A percentile compares a stretch with the other conserved stretches of the same genome.
Evolutionary conservation across 2,113 vertebrate genomes (phyloP).

Genomic region (Saguinus imperator): DNA sequence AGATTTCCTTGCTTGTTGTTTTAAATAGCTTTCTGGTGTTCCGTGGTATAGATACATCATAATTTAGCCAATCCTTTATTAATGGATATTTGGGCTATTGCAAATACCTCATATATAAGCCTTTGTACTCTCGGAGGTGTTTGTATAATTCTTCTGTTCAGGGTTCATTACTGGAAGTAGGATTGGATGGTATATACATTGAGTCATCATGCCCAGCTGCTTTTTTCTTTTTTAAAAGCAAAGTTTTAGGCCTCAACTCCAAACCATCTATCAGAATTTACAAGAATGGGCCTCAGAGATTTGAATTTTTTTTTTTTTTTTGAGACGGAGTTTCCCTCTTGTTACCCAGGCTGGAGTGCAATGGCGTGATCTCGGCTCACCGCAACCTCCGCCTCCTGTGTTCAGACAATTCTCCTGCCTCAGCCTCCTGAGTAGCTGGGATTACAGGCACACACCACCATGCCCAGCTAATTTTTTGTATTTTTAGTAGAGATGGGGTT

Average conservation of each 20-base stretch:
- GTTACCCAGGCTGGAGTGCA: too few species aligned
- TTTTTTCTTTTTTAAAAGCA: background rate
- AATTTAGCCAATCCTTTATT: background rate
- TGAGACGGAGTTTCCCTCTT: too few species aligned
- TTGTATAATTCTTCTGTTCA: background rate
- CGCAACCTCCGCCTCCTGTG: too few species aligned
- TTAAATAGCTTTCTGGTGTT: background rate
- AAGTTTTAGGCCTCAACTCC: background rate
- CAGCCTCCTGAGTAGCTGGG: too few species aligned
- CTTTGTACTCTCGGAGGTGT: background rate
- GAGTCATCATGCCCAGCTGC: too few species aligned
- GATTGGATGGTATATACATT: background rate
- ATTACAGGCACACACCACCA: too few species aligned
- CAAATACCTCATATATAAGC: background rate
- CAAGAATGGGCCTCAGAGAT: background rate
- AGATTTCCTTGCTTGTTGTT: background rate
- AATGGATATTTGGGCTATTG: background rate
- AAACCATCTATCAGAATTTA: constrained; percentile 25
- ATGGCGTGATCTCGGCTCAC: too few species aligned
- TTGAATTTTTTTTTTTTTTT: background rate
- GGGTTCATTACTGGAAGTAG: background rate
- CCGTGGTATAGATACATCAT: background rate
- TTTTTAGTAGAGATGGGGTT: too few species aligned
- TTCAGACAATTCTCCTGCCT: too few species aligned
- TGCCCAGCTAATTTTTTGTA: too few species aligned